These are phyloP conservation scores for Chymomyza caudatula DNA, from an alignment of 2,888 invertebrate genomes.

Conservation along the genomic window DNA sequence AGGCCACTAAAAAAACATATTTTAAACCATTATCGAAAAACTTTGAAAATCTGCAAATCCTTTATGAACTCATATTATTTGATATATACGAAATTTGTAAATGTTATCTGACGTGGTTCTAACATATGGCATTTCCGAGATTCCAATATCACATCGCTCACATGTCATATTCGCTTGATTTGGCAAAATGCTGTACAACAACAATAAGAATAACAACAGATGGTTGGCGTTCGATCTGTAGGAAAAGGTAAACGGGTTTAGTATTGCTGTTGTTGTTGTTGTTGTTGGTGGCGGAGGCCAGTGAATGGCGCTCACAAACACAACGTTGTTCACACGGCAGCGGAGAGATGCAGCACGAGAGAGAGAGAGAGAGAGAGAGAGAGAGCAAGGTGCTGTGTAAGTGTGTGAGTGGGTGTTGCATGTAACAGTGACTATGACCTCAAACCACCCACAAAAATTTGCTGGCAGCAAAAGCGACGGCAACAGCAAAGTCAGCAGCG, in stretches of 20 bases:
- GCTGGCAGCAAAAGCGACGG: slow-evolving; percentile 19
- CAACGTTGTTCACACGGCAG: neutral
- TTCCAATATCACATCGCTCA: neutral
- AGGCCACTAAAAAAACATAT: neutral
- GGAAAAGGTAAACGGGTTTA: slow-evolving; percentile 66
- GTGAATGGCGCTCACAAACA: slow-evolving; percentile 36
- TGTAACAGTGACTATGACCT: slow-evolving; percentile 63
- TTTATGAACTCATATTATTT: neutral
- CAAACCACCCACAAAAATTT: slow-evolving; percentile 60
- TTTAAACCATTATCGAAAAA: neutral
- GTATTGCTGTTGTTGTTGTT: neutral
- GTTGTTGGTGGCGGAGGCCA: neutral
- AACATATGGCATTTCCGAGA: slow-evolving; percentile 46
- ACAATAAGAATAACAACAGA: slow-evolving; percentile 57
- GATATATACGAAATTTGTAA: neutral
- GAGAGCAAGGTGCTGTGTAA: slow-evolving; percentile 17
- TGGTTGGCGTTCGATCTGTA: slow-evolving; percentile 44
- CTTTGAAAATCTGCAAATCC: neutral
- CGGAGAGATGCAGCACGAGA: neutral
- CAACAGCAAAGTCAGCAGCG: slow-evolving; percentile 15
- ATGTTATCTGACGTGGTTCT: slow-evolving; percentile 41
- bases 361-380: slow-evolving; percentile 23
- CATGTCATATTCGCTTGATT: slow-evolving; percentile 29
- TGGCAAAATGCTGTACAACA: slow-evolving; percentile 50
- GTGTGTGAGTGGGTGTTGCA: slow-evolving; percentile 37